Percentiles rank a stretch among this genome's conserved stretches.
phyloP scores from a whole-genome alignment of 2,113 vertebrate species.

The Catharus minimus region DNA sequence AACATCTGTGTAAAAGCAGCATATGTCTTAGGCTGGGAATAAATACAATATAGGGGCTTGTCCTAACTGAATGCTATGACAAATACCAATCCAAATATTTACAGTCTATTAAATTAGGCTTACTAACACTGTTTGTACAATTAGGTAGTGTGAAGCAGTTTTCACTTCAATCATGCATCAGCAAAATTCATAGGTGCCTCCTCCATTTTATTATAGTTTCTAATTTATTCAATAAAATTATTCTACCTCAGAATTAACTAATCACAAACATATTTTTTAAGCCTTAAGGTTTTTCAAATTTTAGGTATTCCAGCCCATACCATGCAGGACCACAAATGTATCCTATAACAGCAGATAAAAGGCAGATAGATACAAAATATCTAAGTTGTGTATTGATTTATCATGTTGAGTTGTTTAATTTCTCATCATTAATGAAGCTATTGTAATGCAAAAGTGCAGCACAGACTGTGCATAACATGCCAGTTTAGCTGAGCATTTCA shows the following conservation, averaged over 20 bases:
- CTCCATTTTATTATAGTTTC: slow-evolving; percentile 39
- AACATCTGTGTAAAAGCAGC: slow-evolving; percentile 24
- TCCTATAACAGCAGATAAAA: neutral
- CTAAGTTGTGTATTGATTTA: neutral
- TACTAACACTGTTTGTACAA: slow-evolving; percentile 6
- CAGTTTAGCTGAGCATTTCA: neutral
- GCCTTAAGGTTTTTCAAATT: neutral
- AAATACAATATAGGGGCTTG: neutral
- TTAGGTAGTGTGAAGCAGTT: slow-evolving; percentile 9
- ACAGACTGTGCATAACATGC: accelerated
- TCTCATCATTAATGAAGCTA: neutral
- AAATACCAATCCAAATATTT: slow-evolving; percentile 22
- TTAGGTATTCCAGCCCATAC: neutral
- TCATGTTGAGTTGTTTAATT: neutral
- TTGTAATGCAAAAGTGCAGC: neutral
- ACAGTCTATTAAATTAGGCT: neutral
- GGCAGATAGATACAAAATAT: neutral
- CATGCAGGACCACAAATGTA: neutral
- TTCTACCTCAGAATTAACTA: slow-evolving; percentile 11
- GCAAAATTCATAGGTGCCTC: slow-evolving; percentile 1
- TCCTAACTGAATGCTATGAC: neutral
- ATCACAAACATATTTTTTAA: neutral
- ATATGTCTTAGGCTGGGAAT: neutral
- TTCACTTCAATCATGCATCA: neutral
- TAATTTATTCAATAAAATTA: slow-evolving; percentile 6